Evolutionary conservation across 2,888 invertebrate genomes (phyloP).

Genomic region (Nomada hirtipes): DNA sequence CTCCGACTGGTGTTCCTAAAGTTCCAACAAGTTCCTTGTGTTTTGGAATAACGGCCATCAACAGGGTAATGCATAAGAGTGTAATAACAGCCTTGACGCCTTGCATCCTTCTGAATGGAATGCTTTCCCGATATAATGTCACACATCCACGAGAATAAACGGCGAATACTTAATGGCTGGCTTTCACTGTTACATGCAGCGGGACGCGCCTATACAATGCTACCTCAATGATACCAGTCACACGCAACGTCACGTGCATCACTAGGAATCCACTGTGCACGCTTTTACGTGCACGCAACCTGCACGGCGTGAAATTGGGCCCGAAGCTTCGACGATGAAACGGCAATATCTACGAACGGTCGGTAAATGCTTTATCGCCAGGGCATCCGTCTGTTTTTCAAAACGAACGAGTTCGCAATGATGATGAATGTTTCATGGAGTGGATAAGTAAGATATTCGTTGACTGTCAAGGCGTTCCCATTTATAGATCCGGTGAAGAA

Average conservation of each 20-base stretch:
- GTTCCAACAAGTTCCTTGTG: not conserved
- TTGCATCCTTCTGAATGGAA: not conserved
- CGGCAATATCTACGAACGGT: conserved; percentile 15
- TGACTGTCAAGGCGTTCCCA: no score
- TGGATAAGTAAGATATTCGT: not conserved
- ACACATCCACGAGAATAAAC: conserved; percentile 39
- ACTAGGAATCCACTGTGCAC: conserved; percentile 8
- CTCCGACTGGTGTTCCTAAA: not conserved
- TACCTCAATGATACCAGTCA: conserved; percentile 35
- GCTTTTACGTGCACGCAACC: conserved; percentile 29
- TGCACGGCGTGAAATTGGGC: conserved; percentile 33
- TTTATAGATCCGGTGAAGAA: not conserved
- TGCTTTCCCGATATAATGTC: conserved; percentile 28
- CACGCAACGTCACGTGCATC: conserved; percentile 18
- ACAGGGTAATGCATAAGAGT: not conserved
- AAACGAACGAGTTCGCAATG: not conserved
- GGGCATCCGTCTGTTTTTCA: not conserved
- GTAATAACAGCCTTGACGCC: conserved; percentile 29
- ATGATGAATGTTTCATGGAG: not conserved
- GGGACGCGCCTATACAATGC: conserved; percentile 7
- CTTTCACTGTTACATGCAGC: conserved; percentile 33
- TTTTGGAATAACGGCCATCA: not conserved
- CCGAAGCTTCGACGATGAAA: conserved; percentile 31
- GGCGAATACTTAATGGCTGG: conserved; percentile 34
- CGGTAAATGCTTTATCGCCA: not conserved